Evolutionary conservation across 2,797 vertebrate genomes (phyloP), one percentile per base, ranked within the genome.

Genomic region (Gymnopithys bicolor): DNA sequence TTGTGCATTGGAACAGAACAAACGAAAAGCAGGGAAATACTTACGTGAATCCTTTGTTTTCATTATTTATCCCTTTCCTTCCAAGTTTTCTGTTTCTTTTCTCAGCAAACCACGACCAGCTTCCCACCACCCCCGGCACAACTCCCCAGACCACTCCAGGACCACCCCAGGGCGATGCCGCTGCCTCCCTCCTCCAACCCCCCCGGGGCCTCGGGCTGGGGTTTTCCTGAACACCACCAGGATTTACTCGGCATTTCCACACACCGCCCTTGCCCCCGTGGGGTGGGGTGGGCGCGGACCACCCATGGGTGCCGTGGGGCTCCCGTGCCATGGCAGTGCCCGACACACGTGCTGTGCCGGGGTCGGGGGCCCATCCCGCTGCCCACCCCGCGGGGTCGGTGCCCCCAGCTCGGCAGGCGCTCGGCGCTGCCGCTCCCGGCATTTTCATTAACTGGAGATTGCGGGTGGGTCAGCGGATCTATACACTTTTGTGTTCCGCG

Each of bases 401-500:
- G 33, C 75, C 92, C 84, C 51, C 80, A 3, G 83, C 70, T 30
- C 77, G 1, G 60, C 70, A 49, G 74, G 43, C 92, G 94, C 95
- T 90, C 45, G 60, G 52, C n/a, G 7, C 86, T 48, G 11, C 73
- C 11, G 24, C 67, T 94, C 82, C 37, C 23, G 4, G 68, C 73
- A 5, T 37, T 63, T 86, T 94, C 95, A 95, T 94, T 95, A 95
- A 95, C 94, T 60, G 89, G 49, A 67, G 89, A 95, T 85, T 91
- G 92, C 87, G 77, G 84, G 71, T 64, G 90, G 95, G 93, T 95
- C 93, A 96, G 93, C 90, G 86, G 91, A 95, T 95, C 94, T 86
- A 79, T 86, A 94, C 85, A 79, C 89, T 68, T 45, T 27, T 70
- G 64, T 89, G 92, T 88, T 88, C 84, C 89, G 41, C 52, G 17